A percentile compares a stretch with the other conserved stretches of the same genome.
phyloP scores from a whole-genome alignment of 2,888 invertebrate species.

The Zhuqinia jingwanae region DNA sequence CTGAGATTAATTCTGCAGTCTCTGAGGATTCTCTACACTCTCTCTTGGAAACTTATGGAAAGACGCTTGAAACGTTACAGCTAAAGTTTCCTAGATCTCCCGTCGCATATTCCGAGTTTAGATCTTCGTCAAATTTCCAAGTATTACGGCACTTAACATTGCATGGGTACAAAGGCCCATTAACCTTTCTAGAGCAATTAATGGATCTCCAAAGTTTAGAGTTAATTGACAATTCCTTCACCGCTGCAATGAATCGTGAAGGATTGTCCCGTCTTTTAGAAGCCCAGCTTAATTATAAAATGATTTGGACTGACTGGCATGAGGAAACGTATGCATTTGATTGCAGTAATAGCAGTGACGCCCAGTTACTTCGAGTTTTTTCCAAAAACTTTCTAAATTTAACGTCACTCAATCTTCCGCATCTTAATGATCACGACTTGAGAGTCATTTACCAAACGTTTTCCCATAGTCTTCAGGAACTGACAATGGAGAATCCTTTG shows the following conservation, averaged over 20 bases:
- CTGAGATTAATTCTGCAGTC: slow-evolving; percentile 65
- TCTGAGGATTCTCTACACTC: slow-evolving; percentile 61
- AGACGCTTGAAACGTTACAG: slow-evolving; percentile 41
- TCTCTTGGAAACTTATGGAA: slow-evolving; percentile 49
- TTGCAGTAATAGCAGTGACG: slow-evolving; percentile 52
- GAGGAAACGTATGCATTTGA: slow-evolving; percentile 57
- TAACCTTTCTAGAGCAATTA: slow-evolving; percentile 49
- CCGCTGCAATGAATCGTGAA: slow-evolving; percentile 28
- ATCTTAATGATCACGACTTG: slow-evolving; percentile 57
- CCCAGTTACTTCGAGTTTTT: slow-evolving; percentile 45
- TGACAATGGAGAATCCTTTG: slow-evolving; percentile 63
- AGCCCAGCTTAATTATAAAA: slow-evolving; percentile 42
- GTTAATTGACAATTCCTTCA: slow-evolving; percentile 60
- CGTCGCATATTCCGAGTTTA: slow-evolving; percentile 49
- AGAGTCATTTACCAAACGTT: slow-evolving; percentile 53
- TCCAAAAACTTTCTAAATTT: slow-evolving; percentile 60
- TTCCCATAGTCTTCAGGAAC: slow-evolving; percentile 59
- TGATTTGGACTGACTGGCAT: slow-evolving; percentile 59
- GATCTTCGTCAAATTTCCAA: slow-evolving; percentile 41
- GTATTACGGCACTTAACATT: slow-evolving; percentile 50
- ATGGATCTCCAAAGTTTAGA: slow-evolving; percentile 32
- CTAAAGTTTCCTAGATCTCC: slow-evolving; percentile 59
- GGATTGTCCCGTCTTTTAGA: slow-evolving; percentile 12
- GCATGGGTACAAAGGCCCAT: slow-evolving; percentile 58
- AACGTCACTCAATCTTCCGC: slow-evolving; percentile 50